Percentiles rank a stretch among this genome's conserved stretches.
phyloP scores from a whole-genome alignment of 2,888 invertebrate species.

The Pristionchus entomophagus region DNA sequence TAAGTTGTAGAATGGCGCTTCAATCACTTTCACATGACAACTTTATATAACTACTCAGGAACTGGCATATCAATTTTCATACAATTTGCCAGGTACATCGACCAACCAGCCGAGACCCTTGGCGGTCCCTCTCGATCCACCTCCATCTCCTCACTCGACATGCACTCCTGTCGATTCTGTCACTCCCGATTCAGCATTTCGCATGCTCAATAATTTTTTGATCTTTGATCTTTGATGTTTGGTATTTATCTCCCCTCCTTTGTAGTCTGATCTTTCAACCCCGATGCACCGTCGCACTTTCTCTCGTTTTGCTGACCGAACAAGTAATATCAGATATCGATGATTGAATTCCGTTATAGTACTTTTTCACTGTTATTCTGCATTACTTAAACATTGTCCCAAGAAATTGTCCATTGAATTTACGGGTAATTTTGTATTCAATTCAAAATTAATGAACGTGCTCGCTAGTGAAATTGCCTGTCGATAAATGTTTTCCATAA shows the following conservation, averaged over 20 bases:
- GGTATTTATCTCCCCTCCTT: too few relatives aligned
- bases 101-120: constrained; percentile 63
- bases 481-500: not conserved
- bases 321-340: not conserved
- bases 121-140: constrained; percentile 56
- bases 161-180: constrained; percentile 74
- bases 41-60: too few relatives aligned
- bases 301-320: not conserved
- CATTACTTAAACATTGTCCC: not conserved
- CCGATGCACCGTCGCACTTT: not conserved
- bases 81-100: constrained; percentile 68
- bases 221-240: not conserved
- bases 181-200: constrained; percentile 71
- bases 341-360: not conserved
- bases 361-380: not conserved
- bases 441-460: not conserved
- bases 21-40: too few relatives aligned
- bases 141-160: constrained; percentile 69
- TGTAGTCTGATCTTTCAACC: not conserved
- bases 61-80: too few relatives aligned
- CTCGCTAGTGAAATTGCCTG: constrained; percentile 4
- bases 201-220: constrained; percentile 50
- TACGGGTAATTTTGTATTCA: not conserved
- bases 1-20: too few relatives aligned
- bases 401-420: not conserved